These are phyloP conservation scores for Sarcophaga variegata DNA, from an alignment of 2,888 invertebrate genomes.

Conservation along the genomic window DNA sequence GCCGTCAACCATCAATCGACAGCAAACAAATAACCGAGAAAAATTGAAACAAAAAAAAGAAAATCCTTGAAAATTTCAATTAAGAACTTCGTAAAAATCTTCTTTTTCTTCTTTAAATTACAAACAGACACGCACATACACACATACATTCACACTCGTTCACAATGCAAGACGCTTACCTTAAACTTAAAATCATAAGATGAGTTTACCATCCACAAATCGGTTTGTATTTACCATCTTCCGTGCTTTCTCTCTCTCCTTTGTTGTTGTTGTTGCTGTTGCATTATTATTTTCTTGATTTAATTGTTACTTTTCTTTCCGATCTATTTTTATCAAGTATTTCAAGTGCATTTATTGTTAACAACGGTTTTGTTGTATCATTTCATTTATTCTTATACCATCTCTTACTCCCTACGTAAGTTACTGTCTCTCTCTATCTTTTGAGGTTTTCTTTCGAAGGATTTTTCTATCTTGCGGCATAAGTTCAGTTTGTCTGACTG, in stretches of 20 bases:
- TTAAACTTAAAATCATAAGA: not conserved
- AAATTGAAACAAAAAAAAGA: not conserved
- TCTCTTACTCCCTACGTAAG: not conserved
- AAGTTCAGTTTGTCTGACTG: constrained; percentile 24
- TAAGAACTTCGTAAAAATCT: constrained; percentile 56
- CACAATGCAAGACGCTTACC: no score
- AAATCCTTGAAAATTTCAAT: constrained; percentile 51
- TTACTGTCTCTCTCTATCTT: not conserved
- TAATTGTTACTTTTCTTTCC: constrained; percentile 41
- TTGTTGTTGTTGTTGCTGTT: not conserved
- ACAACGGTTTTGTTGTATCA: not conserved
- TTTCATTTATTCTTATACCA: not conserved
- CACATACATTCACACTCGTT: not conserved
- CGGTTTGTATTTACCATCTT: not conserved
- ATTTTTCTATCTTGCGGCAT: not conserved
- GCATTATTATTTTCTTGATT: constrained; percentile 31
- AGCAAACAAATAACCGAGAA: not conserved
- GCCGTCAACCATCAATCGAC: constrained; percentile 2
- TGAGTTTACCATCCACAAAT: not conserved
- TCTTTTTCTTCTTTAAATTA: constrained; percentile 9
- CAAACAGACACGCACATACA: not conserved
- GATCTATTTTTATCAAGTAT: constrained; percentile 53
- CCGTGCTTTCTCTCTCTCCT: not conserved
- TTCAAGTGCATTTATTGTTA: constrained; percentile 64
- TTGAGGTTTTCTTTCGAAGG: not conserved